Percentiles rank a stretch among this genome's conserved stretches.
These are phyloP conservation scores for Cliona cf. orientalis DNA, from an alignment of 37 sponge, comb jelly and placozoan genomes.

Conservation along the genomic window DNA sequence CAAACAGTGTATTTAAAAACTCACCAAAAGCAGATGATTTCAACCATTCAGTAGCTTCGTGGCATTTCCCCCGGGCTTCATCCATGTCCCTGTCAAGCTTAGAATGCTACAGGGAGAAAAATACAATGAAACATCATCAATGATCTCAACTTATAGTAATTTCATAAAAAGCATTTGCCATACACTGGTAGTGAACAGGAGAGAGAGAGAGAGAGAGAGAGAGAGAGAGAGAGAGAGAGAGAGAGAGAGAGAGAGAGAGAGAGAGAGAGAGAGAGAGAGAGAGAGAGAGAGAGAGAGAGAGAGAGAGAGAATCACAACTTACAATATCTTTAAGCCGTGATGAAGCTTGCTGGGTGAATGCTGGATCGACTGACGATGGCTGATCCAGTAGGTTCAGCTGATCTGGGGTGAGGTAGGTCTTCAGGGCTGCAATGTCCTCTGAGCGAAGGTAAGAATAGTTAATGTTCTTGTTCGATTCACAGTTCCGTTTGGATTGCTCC, in stretches of 20 bases:
- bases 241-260: too few species aligned
- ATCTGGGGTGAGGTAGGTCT: conserved; percentile 37
- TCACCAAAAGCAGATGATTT: neutral
- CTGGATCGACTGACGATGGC: neutral
- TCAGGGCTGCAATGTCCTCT: conserved; percentile 18
- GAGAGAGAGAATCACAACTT: neutral
- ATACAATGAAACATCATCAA: too few species aligned
- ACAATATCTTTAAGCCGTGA: conserved; percentile 9
- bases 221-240: too few species aligned
- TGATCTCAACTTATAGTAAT: too few species aligned
- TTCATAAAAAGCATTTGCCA: too few species aligned
- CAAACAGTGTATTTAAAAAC: neutral
- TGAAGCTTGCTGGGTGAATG: neutral
- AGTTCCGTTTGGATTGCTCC: conserved; percentile 4
- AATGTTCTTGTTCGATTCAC: neutral
- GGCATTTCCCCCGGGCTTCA: neutral
- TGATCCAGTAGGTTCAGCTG: conserved; percentile 23
- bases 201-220: too few species aligned
- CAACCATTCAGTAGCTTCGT: neutral
- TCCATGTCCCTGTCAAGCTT: conserved; percentile 17
- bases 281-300: neutral
- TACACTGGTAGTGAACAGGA: too few species aligned
- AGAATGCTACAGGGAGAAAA: neutral
- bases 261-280: too few species aligned
- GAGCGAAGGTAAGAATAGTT: conserved; percentile 7